Conservation (phyloP, 2,113 vertebrate species). For the Smithornis capensis region DNA sequence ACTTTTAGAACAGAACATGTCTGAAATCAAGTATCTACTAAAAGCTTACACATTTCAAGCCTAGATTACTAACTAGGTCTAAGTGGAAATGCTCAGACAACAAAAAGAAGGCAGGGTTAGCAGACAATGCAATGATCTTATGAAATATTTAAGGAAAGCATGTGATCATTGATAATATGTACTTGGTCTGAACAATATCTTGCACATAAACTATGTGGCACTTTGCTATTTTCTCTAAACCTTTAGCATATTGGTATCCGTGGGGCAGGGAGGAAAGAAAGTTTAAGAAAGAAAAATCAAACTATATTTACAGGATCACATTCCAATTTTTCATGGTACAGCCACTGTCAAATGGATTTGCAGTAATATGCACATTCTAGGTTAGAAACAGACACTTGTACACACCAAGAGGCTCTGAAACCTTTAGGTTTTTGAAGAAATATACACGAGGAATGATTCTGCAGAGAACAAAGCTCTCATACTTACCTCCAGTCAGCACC, state of each 20-base stretch:
- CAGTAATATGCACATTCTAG: not conserved
- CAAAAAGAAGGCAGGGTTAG: not conserved
- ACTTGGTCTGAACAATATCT: not conserved
- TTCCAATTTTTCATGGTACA: not conserved
- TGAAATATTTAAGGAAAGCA: conserved; percentile 16
- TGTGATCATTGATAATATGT: not conserved
- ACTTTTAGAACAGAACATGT: not conserved
- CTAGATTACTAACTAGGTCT: not conserved
- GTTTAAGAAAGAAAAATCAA: not conserved
- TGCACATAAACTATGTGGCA: not conserved
- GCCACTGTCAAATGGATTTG: not conserved
- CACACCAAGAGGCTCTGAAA: not conserved
- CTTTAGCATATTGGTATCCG: not conserved
- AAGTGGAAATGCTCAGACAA: not conserved
- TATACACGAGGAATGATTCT: not conserved
- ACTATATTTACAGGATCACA: no score
- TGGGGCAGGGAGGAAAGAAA: not conserved
- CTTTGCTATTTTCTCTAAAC: not conserved
- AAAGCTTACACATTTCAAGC: not conserved
- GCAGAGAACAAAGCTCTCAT: not conserved
- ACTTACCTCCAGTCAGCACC: not conserved
- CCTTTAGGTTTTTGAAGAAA: not conserved
- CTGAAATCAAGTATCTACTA: not conserved
- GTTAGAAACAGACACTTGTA: not conserved
- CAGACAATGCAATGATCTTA: not conserved